Conservation (phyloP, 2,113 vertebrate genomes). For the Kobus ellipsiprymnus region DNA sequence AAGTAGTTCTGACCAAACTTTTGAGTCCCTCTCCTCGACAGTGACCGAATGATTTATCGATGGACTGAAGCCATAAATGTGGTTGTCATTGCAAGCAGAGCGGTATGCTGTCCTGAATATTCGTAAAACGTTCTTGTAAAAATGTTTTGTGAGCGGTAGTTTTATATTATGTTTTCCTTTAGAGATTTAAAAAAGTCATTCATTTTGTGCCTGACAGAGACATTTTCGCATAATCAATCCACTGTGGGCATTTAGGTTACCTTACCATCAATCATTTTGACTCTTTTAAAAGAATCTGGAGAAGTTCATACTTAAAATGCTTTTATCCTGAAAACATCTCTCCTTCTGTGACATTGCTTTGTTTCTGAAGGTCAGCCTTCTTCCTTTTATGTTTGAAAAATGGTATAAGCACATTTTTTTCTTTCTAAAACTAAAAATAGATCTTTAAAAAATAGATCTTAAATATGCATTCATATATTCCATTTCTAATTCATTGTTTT, state of each 20-base stretch:
- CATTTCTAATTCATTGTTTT: conserved; percentile 46
- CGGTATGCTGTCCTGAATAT: not conserved
- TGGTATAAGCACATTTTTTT: not conserved
- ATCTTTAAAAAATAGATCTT: not conserved
- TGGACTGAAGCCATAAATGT: not conserved
- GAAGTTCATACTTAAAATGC: not conserved
- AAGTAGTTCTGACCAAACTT: not conserved
- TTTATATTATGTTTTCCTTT: conserved; percentile 35
- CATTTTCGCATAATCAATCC: not conserved
- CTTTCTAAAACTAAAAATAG: not conserved
- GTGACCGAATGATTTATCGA: not conserved
- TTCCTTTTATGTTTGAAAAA: not conserved
- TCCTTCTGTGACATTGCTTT: not conserved
- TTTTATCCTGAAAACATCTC: conserved; percentile 12
- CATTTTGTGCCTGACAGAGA: conserved; percentile 6
- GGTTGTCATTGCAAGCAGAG: not conserved
- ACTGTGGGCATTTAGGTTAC: not conserved
- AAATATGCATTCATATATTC: conserved; percentile 10
- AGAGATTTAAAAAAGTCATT: not conserved
- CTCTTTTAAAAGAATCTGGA: conserved; percentile 31
- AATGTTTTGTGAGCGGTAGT: not conserved
- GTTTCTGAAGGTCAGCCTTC: not conserved
- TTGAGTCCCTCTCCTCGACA: not conserved
- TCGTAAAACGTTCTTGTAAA: not conserved
- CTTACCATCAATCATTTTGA: not conserved